Evolutionary conservation across 2,797 vertebrate genomes (phyloP).

Genomic region (Macrochelys suwanniensis): DNA sequence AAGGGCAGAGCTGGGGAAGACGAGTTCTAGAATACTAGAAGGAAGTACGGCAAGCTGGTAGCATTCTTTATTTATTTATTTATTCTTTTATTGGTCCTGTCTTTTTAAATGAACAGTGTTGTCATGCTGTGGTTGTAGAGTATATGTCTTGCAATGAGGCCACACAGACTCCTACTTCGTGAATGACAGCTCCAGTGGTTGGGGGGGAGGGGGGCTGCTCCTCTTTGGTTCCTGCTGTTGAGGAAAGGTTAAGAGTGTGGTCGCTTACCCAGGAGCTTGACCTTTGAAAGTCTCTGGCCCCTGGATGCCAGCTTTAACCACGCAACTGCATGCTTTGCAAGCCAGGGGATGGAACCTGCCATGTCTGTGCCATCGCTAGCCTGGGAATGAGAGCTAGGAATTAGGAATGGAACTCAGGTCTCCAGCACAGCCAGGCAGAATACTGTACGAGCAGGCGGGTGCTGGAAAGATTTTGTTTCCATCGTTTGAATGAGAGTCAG

Average conservation of each 20-base stretch:
- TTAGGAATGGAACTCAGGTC: not conserved
- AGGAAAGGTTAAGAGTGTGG: not conserved
- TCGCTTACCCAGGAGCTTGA: no score
- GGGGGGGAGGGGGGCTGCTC: not conserved
- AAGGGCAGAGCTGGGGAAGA: not conserved
- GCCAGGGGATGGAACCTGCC: not conserved
- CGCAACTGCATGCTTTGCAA: not conserved
- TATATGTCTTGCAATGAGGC: not conserved
- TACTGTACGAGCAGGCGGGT: accelerated
- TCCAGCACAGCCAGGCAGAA: not conserved
- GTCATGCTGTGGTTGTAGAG: not conserved
- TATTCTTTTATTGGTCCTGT: no score
- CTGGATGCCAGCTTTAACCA: not conserved
- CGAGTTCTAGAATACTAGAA: not conserved
- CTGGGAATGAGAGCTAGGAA: not conserved
- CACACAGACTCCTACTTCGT: not conserved
- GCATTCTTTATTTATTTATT: not conserved
- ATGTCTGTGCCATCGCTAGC: not conserved
- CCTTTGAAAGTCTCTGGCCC: not conserved
- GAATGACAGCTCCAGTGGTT: not conserved
- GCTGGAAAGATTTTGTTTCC: not conserved
- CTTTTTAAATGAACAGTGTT: no score
- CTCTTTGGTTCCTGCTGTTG: not conserved
- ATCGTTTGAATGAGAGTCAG: not conserved
- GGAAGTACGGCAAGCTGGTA: not conserved